Percentiles rank a stretch among this genome's conserved stretches.
These are phyloP conservation scores for Cloeon dipterum DNA, from an alignment of 2,888 invertebrate species.

Conservation along the genomic window DNA sequence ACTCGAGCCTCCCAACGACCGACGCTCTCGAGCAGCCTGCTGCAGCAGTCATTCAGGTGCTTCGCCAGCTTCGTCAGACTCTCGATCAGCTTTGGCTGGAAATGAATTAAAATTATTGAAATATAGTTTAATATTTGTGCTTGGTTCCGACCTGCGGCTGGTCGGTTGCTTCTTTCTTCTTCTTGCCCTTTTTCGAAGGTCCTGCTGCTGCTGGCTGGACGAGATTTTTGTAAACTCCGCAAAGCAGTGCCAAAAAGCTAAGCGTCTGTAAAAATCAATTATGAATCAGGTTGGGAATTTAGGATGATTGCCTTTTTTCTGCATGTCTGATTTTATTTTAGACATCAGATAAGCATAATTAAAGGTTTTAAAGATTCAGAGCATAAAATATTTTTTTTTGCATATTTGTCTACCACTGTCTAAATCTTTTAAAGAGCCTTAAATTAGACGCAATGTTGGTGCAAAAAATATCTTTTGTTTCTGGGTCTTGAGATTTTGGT, in stretches of 20 bases:
- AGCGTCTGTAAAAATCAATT: neutral
- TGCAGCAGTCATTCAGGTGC: neutral
- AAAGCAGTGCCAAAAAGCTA: neutral
- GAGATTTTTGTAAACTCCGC: neutral
- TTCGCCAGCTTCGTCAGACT: neutral
- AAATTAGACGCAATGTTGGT: too few species aligned
- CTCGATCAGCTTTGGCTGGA: neutral
- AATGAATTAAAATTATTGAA: too few species aligned
- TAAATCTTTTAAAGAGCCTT: too few species aligned
- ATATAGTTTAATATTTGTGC: too few species aligned
- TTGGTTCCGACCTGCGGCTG: neutral
- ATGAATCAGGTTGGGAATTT: too few species aligned
- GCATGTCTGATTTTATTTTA: too few species aligned
- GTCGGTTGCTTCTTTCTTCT: neutral
- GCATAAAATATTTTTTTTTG: too few species aligned
- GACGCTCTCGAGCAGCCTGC: neutral
- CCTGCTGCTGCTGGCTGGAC: neutral
- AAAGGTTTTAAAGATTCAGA: too few species aligned
- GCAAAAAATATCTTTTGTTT: too few species aligned
- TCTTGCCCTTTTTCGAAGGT: neutral
- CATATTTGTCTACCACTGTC: too few species aligned
- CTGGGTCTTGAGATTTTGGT: too few species aligned
- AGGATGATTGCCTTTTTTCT: too few species aligned
- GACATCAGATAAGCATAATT: neutral
- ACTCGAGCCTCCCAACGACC: neutral